phyloP scores from a whole-genome alignment of 1,140 invertebrate species.

The Planococcus citri region DNA sequence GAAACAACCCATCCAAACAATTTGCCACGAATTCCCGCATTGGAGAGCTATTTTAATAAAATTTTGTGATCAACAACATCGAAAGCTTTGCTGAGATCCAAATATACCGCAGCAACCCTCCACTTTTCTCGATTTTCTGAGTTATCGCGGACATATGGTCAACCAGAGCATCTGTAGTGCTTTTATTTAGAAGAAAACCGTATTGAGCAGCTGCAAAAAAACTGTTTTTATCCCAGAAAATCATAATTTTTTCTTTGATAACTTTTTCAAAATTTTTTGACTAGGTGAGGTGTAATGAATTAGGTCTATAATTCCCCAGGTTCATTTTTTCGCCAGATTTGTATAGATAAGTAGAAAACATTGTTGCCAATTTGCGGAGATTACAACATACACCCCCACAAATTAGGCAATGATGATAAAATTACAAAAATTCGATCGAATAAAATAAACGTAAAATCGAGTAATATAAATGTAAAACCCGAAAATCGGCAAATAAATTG shows the following conservation, averaged over 20 bases:
- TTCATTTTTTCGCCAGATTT: slow-evolving; percentile 29
- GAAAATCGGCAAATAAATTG: too few relatives aligned
- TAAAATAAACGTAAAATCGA: too few relatives aligned
- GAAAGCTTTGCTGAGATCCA: slow-evolving; percentile 24
- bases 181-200: slow-evolving; percentile 25
- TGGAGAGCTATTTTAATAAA: slow-evolving; percentile 20
- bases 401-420: too few relatives aligned
- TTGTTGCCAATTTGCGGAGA: too few relatives aligned
- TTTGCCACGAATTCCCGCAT: slow-evolving; percentile 6
- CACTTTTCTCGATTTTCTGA: background rate
- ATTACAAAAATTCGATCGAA: too few relatives aligned
- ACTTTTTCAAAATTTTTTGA: slow-evolving; percentile 32
- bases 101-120: slow-evolving; percentile 10
- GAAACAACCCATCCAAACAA: slow-evolving; percentile 17
- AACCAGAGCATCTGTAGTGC: background rate
- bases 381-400: too few relatives aligned
- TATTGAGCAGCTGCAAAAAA: slow-evolving; percentile 13
- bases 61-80: slow-evolving; percentile 14
- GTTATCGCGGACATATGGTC: background rate
- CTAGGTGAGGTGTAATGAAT: slow-evolving; percentile 27
- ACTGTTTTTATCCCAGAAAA: background rate
- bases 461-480: too few relatives aligned
- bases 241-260: slow-evolving; percentile 26
- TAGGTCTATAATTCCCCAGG: slow-evolving; percentile 30
- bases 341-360: too few relatives aligned